phyloP scores from a whole-genome alignment of 1,140 invertebrate species.

The Drosophila sucinea region DNA sequence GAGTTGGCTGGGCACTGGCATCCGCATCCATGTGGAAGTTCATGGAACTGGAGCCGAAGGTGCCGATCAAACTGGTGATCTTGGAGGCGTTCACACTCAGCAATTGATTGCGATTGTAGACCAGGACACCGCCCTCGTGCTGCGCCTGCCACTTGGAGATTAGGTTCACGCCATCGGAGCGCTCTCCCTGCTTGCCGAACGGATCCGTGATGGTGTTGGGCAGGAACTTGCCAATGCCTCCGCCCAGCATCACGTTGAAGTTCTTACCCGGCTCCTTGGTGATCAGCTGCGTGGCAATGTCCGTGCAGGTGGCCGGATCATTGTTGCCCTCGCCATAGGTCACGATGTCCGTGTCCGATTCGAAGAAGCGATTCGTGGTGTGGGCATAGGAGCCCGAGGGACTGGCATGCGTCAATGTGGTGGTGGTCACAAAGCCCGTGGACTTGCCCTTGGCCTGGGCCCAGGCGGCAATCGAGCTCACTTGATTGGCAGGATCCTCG shows the following conservation, averaged over 20 bases:
- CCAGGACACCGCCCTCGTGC: slow-evolving; percentile 71
- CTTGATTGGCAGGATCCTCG: slow-evolving; percentile 84
- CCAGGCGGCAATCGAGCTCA: slow-evolving; percentile 91
- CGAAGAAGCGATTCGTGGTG: slow-evolving; percentile 90
- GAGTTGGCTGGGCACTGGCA: slow-evolving; percentile 85
- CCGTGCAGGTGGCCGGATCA: slow-evolving; percentile 82
- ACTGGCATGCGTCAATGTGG: slow-evolving; percentile 78
- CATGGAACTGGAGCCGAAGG: slow-evolving; percentile 84
- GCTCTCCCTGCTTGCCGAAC: slow-evolving; percentile 84
- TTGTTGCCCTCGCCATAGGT: slow-evolving; percentile 51
- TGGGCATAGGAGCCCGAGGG: slow-evolving; percentile 83
- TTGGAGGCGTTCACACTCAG: slow-evolving; percentile 66
- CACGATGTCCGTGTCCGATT: slow-evolving; percentile 86
- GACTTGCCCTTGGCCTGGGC: slow-evolving; percentile 89
- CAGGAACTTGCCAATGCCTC: slow-evolving; percentile 87
- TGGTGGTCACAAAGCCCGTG: slow-evolving; percentile 79
- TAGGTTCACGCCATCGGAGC: slow-evolving; percentile 84
- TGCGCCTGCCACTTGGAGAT: slow-evolving; percentile 84
- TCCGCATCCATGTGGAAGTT: slow-evolving; percentile 84
- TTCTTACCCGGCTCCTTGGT: slow-evolving; percentile 85
- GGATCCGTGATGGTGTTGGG: slow-evolving; percentile 83
- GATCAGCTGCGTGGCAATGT: slow-evolving; percentile 87
- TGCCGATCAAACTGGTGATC: slow-evolving; percentile 84
- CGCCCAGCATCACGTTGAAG: slow-evolving; percentile 87
- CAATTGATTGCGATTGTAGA: slow-evolving; percentile 86